phyloP scores from a whole-genome alignment of 2,113 vertebrate genomes.

The Anolis sagrei region DNA sequence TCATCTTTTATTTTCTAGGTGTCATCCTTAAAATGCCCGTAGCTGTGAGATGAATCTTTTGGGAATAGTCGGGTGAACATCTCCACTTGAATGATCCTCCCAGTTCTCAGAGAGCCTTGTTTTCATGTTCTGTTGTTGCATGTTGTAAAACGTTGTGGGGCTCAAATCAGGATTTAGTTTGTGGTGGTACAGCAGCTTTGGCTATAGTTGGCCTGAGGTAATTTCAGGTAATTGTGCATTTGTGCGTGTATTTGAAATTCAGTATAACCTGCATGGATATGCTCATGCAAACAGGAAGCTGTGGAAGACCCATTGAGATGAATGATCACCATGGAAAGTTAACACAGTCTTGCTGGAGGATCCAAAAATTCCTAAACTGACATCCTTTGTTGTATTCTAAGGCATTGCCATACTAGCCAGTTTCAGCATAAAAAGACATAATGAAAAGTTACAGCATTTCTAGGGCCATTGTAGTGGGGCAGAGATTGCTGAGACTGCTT shows the following conservation, averaged over 20 bases:
- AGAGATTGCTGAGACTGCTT: no score
- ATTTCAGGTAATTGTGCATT: background rate
- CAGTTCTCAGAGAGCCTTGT: background rate
- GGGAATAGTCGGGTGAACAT: background rate
- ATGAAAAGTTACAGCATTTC: no score
- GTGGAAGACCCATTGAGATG: no score
- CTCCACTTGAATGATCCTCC: background rate
- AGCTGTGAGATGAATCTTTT: background rate
- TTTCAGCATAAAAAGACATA: no score
- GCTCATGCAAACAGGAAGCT: no score
- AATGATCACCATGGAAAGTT: no score
- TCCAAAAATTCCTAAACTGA: no score
- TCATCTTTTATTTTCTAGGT: background rate
- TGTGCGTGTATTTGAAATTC: background rate
- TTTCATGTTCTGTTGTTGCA: background rate
- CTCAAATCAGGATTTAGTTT: background rate
- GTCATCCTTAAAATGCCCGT: background rate
- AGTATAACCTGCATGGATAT: background rate
- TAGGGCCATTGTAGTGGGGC: no score
- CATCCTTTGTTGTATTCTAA: no score
- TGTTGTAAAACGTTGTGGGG: background rate
- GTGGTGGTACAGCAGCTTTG: background rate
- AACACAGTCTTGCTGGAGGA: no score
- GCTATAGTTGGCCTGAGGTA: background rate
- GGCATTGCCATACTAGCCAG: no score